Conservation (phyloP, 2,113 vertebrate species). For the Microcebus tavaratra region DNA sequence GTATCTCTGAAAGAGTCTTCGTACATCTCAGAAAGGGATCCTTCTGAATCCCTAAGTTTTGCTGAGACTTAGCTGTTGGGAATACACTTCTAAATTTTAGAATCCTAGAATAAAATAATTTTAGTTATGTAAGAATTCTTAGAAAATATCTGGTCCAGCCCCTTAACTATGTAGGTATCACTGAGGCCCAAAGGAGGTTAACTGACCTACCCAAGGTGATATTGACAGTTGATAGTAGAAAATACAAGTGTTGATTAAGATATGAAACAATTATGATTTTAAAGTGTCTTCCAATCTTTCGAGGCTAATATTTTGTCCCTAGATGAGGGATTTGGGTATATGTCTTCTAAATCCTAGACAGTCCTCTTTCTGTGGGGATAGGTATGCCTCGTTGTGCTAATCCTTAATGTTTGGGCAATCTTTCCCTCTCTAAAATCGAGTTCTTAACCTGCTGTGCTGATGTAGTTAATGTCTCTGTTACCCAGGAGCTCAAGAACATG, state of each 20-base stretch:
- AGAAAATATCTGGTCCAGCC: not conserved
- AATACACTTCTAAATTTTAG: constrained; percentile 16
- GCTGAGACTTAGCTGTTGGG: not conserved
- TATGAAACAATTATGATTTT: not conserved
- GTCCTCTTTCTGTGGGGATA: not conserved
- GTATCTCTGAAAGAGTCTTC: not conserved
- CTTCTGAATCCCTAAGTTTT: not conserved
- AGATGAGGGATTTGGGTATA: not conserved
- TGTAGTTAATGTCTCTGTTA: not conserved
- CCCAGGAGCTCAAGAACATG: not conserved
- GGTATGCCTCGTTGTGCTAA: not conserved
- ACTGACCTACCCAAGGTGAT: not conserved
- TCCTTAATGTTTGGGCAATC: not conserved
- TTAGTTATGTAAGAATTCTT: not conserved
- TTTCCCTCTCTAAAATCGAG: not conserved
- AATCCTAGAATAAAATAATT: not conserved
- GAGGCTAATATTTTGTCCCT: not conserved
- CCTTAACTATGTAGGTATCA: not conserved
- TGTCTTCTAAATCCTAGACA: not conserved
- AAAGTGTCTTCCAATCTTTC: not conserved
- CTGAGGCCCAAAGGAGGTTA: not conserved
- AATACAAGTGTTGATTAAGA: not conserved
- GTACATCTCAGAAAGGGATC: not conserved
- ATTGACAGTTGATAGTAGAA: not conserved
- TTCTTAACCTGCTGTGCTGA: not conserved